A percentile compares a stretch with the other conserved stretches of the same genome.
Evolutionary conservation across 1,140 invertebrate species (phyloP).

Genomic region (Sipha flava): DNA sequence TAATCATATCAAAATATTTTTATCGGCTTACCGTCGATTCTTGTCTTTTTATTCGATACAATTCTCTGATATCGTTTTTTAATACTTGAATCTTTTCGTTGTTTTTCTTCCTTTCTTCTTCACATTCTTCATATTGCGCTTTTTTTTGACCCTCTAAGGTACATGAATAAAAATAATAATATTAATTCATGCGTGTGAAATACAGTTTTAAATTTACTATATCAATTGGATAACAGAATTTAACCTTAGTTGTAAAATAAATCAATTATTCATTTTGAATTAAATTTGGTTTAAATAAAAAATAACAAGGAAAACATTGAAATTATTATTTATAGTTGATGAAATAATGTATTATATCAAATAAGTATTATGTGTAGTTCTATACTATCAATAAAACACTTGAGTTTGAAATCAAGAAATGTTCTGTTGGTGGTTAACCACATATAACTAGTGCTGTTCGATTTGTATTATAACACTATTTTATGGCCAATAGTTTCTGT

Average conservation of each 20-base stretch:
- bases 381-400: not conserved
- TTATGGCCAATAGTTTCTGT: too few relatives aligned
- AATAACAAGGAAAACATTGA: too few relatives aligned
- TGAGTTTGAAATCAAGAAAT: not conserved
- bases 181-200: too few relatives aligned
- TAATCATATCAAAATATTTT: not conserved
- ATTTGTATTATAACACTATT: too few relatives aligned
- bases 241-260: too few relatives aligned
- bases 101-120: constrained; percentile 61
- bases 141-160: constrained; percentile 69
- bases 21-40: constrained; percentile 48
- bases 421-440: not conserved
- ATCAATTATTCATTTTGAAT: too few relatives aligned
- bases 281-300: too few relatives aligned
- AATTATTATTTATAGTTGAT: too few relatives aligned
- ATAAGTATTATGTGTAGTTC: not conserved
- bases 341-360: not conserved
- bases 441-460: not conserved
- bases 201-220: too few relatives aligned
- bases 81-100: constrained; percentile 57
- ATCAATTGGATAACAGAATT: too few relatives aligned
- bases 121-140: constrained; percentile 68
- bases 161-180: too few relatives aligned
- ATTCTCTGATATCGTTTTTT: constrained; percentile 62
- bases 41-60: constrained; percentile 52